Evolutionary conservation across 2,113 vertebrate species (phyloP).

Genomic region (Saccopteryx leptura): DNA sequence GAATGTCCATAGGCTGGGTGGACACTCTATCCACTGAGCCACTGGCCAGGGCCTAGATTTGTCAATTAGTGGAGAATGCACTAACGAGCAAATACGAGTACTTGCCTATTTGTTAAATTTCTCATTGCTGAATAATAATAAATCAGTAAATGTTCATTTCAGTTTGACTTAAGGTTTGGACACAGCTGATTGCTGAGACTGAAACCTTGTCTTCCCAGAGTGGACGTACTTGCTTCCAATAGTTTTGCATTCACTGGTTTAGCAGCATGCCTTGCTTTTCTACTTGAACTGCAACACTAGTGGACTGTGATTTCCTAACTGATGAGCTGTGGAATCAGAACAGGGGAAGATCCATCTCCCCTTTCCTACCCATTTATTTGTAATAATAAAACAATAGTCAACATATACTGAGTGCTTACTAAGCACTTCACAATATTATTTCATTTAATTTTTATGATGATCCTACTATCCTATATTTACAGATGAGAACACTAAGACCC

Average conservation of each 20-base stretch:
- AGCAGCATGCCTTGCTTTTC: not conserved
- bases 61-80: not conserved
- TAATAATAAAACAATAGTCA: not conserved
- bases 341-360: not conserved
- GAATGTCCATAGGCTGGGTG: too few relatives aligned
- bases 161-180: not conserved
- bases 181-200: not conserved
- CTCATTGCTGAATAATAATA: not conserved
- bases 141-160: not conserved
- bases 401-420: not conserved
- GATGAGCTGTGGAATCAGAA: not conserved
- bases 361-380: not conserved
- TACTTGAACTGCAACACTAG: not conserved
- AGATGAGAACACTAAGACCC: not conserved
- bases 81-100: not conserved
- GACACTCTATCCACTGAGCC: too few relatives aligned
- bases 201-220: not conserved
- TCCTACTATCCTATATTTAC: not conserved
- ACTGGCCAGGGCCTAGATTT: not conserved
- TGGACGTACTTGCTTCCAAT: not conserved
- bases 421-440: not conserved
- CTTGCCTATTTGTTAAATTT: not conserved
- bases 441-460: constrained; percentile 23
- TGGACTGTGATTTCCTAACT: not conserved
- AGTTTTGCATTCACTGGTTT: not conserved